Base-by-base conservation (phyloP, 2,888 invertebrate genomes). In the Macrophya alboannulata region DNA sequence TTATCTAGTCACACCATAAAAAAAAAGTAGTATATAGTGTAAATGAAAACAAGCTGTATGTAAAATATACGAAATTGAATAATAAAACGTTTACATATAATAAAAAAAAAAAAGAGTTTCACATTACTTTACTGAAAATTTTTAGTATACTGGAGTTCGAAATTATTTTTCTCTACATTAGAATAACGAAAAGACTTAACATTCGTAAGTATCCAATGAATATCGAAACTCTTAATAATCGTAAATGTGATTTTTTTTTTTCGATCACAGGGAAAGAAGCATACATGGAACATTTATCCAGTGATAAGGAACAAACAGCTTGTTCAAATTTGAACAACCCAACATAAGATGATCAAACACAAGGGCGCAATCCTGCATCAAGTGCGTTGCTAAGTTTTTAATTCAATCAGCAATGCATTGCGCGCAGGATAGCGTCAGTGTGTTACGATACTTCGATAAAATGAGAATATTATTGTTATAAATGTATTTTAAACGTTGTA, bases 361-460 rank as follows among this genome's bases (percentile, higher is more conserved):
- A 89, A 89, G 89, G 90, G 90, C 90, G 91, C 91, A 91, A 93
- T 93, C 93, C 93, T 93, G 93, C 93, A 93, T 93, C 93, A 93
- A 93, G 92, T 93, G 93, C 93, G 91, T 93, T 93, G 93, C 92
- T 93, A 90, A 90, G 91, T 90, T 87, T 87, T 86, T 86, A 17
- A 62, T 88, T 81, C 88, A 90, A 92, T 91, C 88, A 92, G 93
- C 93, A 93, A 93, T 92, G 93, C 93, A 92, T 92, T 93, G 93
- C 91, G 90, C 91, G 93, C 93, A 92, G 93, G 93, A 87, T 92
- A 92, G 92, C 91, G 89, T 92, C 91, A 90, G 91, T 90, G 91
- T 92, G 93, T 89, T 91, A 86, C 31, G 87, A 68, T 45, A 71
- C 83, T 68, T 71, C 83, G 68, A 12, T 37, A 4, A 6, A 68